These are phyloP conservation scores for Crambe crambe DNA, from an alignment of 37 sponge, comb jelly and placozoan genomes.

Conservation along the genomic window DNA sequence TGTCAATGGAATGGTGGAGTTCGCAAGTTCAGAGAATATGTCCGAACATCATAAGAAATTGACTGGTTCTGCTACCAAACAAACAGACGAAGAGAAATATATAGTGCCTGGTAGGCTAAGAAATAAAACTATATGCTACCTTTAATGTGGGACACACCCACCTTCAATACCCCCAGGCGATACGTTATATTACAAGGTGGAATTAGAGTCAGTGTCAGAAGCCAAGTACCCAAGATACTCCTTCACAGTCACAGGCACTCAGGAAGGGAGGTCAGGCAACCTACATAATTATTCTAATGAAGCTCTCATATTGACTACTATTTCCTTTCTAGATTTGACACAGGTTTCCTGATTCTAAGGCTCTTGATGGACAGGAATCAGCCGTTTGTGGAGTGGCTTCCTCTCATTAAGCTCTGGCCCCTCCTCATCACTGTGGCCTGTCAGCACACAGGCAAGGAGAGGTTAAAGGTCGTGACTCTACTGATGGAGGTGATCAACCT, in stretches of 20 bases:
- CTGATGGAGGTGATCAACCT: conserved; percentile 45
- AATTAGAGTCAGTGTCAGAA: background rate
- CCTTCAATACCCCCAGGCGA: conserved; percentile 43
- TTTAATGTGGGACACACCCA: too few relatives aligned
- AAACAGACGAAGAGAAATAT: conserved; percentile 5
- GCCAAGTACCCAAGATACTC: conserved; percentile 33
- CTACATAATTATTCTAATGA: background rate
- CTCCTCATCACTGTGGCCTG: conserved; percentile 68
- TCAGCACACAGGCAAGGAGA: conserved; percentile 59
- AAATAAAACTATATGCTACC: too few relatives aligned
- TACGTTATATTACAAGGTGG: conserved; percentile 58
- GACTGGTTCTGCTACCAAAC: background rate
- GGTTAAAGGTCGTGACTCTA: conserved; percentile 59
- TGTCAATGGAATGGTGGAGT: conserved; percentile 26
- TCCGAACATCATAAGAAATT: conserved; percentile 6
- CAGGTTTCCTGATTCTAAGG: conserved; percentile 55
- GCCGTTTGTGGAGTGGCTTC: conserved; percentile 12
- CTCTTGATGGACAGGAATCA: conserved; percentile 14
- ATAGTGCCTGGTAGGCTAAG: conserved; percentile 16
- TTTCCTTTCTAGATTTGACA: conserved; percentile 69
- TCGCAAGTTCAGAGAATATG: conserved; percentile 16
- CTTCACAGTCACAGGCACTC: conserved; percentile 56
- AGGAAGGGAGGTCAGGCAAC: conserved; percentile 59
- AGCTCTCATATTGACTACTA: too few relatives aligned
- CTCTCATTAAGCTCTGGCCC: conserved; percentile 68